A percentile compares a stretch with the other conserved stretches of the same genome.
Evolutionary conservation across 2,888 invertebrate genomes (phyloP).

Genomic region (Anaspis maculata): DNA sequence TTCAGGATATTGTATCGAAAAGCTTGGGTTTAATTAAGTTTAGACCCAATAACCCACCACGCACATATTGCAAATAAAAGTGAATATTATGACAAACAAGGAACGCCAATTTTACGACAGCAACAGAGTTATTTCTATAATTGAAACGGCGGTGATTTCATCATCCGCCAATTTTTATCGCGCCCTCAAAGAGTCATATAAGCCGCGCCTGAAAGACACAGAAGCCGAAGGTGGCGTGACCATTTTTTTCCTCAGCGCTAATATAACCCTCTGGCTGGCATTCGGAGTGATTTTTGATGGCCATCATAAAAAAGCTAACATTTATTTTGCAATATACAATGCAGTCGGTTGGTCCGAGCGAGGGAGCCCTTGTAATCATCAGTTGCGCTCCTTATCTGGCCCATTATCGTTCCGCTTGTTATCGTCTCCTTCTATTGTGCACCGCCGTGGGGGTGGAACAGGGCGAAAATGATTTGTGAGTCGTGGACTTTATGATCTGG

Average conservation of each 20-base stretch:
- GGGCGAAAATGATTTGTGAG: constrained; percentile 28
- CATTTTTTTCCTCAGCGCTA: constrained; percentile 12
- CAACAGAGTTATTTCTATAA: no score
- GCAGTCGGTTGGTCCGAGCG: constrained; percentile 14
- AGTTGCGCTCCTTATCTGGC: constrained; percentile 19
- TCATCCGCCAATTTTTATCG: constrained; percentile 7
- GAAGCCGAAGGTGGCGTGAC: constrained; percentile 9
- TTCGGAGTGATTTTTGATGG: constrained; percentile 19
- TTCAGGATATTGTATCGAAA: no score
- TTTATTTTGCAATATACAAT: constrained; percentile 31
- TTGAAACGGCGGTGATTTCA: neutral
- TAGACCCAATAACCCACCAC: no score
- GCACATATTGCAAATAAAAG: no score
- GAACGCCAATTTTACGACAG: no score
- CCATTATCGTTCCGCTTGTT: constrained; percentile 17
- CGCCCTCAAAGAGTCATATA: constrained; percentile 7
- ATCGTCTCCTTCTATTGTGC: constrained; percentile 18
- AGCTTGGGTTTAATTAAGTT: no score
- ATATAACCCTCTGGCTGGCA: no score
- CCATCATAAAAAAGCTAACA: constrained; percentile 24
- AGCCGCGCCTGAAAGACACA: constrained; percentile 1
- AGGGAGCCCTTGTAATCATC: constrained; percentile 23
- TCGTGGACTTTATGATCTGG: constrained; percentile 31
- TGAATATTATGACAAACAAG: no score
- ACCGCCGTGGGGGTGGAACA: constrained; percentile 12